Evolutionary conservation across 2,888 invertebrate genomes (phyloP).

Genomic region (Brachyptera putata): DNA sequence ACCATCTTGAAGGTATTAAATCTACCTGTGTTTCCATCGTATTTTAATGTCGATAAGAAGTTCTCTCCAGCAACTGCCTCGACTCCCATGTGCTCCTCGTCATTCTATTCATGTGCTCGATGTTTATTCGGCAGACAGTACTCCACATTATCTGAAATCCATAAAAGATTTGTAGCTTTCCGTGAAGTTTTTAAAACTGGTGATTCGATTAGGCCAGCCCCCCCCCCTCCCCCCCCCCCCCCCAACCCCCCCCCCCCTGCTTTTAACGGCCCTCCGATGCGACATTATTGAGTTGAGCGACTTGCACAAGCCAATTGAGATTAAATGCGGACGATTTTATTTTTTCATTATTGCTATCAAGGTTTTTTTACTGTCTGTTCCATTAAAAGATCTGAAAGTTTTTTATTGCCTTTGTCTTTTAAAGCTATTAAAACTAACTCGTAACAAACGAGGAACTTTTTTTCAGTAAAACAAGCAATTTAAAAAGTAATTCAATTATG

Average conservation of each 20-base stretch:
- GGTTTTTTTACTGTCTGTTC: constrained; percentile 11
- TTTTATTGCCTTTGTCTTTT: constrained; percentile 19
- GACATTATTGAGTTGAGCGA: constrained; percentile 26
- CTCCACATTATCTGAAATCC: constrained; percentile 22
- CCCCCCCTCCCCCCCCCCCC: too few species aligned
- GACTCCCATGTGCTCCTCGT: too few species aligned
- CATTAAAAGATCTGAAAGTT: constrained; percentile 16
- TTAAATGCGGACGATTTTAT: constrained; percentile 26
- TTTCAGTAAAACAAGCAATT: constrained; percentile 5
- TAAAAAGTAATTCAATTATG: constrained; percentile 19
- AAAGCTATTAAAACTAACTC: constrained; percentile 10
- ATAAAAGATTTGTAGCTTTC: constrained; percentile 31
- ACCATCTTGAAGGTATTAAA: too few species aligned
- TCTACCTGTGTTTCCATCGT: too few species aligned
- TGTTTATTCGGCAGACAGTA: background rate
- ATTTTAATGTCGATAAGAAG: too few species aligned
- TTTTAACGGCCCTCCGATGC: constrained; percentile 21
- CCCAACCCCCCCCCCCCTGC: too few species aligned
- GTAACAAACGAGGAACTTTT: constrained; percentile 7
- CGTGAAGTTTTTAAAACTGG: constrained; percentile 26
- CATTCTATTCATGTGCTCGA: too few species aligned
- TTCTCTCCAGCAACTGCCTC: too few species aligned
- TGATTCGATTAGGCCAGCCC: constrained; percentile 29
- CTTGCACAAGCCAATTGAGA: constrained; percentile 29
- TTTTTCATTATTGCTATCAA: constrained; percentile 16